These are phyloP conservation scores for Tupaia chinensis DNA, from an alignment of 2,113 vertebrate species.

Conservation along the genomic window DNA sequence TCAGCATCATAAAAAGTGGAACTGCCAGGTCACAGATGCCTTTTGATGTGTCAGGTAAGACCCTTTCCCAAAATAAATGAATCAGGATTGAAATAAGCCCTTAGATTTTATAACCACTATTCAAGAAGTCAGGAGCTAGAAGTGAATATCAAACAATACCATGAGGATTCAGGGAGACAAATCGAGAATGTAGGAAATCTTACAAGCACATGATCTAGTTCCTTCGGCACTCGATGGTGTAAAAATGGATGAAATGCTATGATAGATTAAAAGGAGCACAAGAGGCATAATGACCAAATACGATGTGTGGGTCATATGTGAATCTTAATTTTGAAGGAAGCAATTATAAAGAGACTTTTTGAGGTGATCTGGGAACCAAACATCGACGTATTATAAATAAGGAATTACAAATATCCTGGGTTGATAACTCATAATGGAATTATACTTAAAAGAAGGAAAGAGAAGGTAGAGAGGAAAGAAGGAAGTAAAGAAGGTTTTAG, in stretches of 20 bases:
- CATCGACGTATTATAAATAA: not conserved
- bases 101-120: not conserved
- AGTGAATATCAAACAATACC: not conserved
- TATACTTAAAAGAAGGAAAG: conserved; percentile 11
- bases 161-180: not conserved
- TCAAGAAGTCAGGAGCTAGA: not conserved
- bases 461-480: not conserved
- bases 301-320: not conserved
- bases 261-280: not conserved
- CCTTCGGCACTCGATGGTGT: not conserved
- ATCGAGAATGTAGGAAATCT: not conserved
- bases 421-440: not conserved
- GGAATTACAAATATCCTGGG: not conserved
- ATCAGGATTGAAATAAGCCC: conserved; percentile 8
- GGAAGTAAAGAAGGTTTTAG: not conserved
- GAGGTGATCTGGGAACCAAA: conserved; percentile 3
- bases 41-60: not conserved
- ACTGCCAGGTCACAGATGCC: not conserved
- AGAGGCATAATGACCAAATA: not conserved
- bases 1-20: conserved; percentile 35
- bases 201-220: not conserved
- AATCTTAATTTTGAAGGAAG: conserved; percentile 35
- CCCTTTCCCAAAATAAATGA: conserved; percentile 27
- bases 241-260: not conserved
- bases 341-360: not conserved